A percentile compares a stretch with the other conserved stretches of the same genome.
phyloP scores from a whole-genome alignment of 2,888 invertebrate species.

The Lasius platythorax region DNA sequence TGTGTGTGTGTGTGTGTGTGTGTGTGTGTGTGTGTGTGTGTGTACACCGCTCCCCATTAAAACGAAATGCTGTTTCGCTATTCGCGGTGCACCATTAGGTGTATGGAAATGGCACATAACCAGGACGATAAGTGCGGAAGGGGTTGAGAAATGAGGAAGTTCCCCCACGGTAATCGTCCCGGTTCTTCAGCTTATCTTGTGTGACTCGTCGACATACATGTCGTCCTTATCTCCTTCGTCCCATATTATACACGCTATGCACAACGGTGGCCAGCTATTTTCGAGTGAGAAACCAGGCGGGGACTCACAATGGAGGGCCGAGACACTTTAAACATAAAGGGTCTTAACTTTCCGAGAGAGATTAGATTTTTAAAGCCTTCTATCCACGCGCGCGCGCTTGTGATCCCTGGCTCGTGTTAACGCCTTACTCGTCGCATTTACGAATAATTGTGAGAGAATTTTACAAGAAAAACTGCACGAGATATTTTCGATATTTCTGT shows the following conservation, averaged over 20 bases:
- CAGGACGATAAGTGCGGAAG: conserved; percentile 77
- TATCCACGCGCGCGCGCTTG: not conserved
- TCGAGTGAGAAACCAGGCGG: conserved; percentile 67
- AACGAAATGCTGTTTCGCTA: conserved; percentile 76
- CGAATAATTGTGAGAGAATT: not conserved
- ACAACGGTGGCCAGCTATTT: conserved; percentile 69
- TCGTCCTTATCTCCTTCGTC: conserved; percentile 74
- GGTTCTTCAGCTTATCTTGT: conserved; percentile 76
- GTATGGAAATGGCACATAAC: conserved; percentile 77
- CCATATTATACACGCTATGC: conserved; percentile 73
- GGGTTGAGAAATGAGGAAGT: conserved; percentile 78
- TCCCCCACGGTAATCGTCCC: conserved; percentile 74
- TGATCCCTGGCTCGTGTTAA: conserved; percentile 22
- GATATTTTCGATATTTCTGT: not conserved
- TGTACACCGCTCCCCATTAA: conserved; percentile 72
- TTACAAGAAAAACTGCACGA: not conserved
- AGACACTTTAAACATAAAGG: conserved; percentile 64
- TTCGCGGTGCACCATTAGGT: conserved; percentile 75
- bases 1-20: not conserved
- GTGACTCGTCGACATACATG: conserved; percentile 76
- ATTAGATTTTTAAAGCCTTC: conserved; percentile 67
- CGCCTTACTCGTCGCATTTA: conserved; percentile 11
- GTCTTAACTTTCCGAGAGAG: conserved; percentile 54
- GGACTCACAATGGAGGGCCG: conserved; percentile 61
- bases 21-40: conserved; percentile 19